Conservation (phyloP, 2,113 vertebrate species). For the Mormyrus iriodes region DNA sequence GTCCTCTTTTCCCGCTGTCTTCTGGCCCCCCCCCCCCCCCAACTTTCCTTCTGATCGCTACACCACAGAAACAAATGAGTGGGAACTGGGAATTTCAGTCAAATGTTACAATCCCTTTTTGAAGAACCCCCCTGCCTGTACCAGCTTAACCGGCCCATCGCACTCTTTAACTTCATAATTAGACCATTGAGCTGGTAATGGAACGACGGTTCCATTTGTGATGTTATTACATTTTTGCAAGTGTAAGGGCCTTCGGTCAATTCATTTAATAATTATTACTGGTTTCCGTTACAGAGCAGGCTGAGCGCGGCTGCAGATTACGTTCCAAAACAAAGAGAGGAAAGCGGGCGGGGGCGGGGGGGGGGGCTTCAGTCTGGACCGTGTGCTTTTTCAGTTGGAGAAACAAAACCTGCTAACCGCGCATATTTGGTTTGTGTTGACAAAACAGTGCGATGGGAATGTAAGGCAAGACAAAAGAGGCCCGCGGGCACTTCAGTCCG, state of each 20-base stretch:
- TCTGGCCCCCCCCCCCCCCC: background rate
- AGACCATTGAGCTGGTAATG: constrained; percentile 44
- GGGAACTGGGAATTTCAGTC: background rate
- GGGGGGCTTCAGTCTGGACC: constrained; percentile 33
- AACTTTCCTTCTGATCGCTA: background rate
- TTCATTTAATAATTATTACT: constrained; percentile 57
- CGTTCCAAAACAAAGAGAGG: constrained; percentile 38
- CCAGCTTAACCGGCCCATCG: constrained; percentile 36
- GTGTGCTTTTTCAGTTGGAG: constrained; percentile 25
- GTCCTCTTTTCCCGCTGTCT: background rate
- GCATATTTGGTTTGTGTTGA: background rate
- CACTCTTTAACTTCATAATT: constrained; percentile 46
- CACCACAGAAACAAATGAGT: background rate
- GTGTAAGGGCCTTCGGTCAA: constrained; percentile 48
- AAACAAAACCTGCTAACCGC: constrained; percentile 10
- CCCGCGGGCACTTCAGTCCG: background rate
- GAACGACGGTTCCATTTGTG: constrained; percentile 48
- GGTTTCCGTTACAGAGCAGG: constrained; percentile 35
- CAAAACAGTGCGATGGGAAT: background rate
- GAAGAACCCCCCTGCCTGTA: constrained; percentile 26
- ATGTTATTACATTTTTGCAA: constrained; percentile 49
- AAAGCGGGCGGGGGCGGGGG: background rate
- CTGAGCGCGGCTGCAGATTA: constrained; percentile 29
- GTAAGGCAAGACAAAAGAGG: background rate
- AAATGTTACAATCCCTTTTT: background rate